Base-by-base conservation (phyloP, 2,888 invertebrate species). In the Liposcelis brunnea region DNA sequence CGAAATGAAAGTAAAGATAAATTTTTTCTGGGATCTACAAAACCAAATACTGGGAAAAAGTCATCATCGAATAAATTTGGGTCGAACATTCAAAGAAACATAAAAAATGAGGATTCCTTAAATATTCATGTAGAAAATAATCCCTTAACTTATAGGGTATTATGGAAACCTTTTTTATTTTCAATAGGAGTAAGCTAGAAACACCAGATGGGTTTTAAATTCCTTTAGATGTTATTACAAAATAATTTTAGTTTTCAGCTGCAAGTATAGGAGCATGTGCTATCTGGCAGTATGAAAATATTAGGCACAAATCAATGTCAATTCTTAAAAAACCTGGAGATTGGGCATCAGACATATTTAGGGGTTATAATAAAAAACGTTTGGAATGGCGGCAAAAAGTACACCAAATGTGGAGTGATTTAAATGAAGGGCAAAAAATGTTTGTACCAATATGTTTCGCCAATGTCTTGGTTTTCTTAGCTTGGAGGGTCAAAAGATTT, bases 221-320 rank as follows among this genome's bases (percentile, higher is more conserved):
- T 46, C 34, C 37, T 43, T 40, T 48, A 8, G 44, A 42, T 40
- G 33, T 26, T 6, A 26, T 6, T 6, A 26, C 26, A 4, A n/a
- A n/a, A 26, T 38, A 33, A 42, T 58, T 59, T 21, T 53, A 81
- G 82, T 75, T 83, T 53, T 70, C 74, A 56, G 64, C 78, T 38
- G 70, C 74, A 14, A 78, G 80, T 58, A 71, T 87, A 57, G 68
- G 73, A 19, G 80, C 79, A 14, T 82, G 83, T 53, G 73, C 83
- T 14, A 77, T 93, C 51, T 84, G 85, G 82, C 85, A 91, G 62
- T 91, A 93, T 68, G 93, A 93, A 64, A 71, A 62, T 47, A 59
- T 70, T 52, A 56, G 69, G 46, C 4, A 50, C 49, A 21, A 53
- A 52, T 44, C 55, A 44, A 50, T n/a, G n/a, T n/a, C n/a, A 55